Conservation (phyloP, 2,113 vertebrate species). For the Atractosteus spatula region DNA sequence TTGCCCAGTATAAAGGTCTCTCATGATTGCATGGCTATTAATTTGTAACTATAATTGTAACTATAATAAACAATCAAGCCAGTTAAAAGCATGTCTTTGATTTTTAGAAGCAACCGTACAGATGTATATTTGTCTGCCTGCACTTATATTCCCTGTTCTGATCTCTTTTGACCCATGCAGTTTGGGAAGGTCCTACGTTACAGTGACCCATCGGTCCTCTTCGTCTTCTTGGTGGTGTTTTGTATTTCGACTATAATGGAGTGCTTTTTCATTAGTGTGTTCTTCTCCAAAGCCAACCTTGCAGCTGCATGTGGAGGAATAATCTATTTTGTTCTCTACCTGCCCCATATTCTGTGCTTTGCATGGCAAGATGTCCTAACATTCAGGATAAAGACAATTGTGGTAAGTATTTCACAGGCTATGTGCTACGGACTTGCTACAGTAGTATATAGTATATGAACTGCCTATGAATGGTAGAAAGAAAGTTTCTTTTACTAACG, state of each 20-base stretch:
- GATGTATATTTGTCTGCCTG: not conserved
- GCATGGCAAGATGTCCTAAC: constrained; percentile 88
- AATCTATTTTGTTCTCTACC: constrained; percentile 91
- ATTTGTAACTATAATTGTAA: too few species aligned
- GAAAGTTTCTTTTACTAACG: too few species aligned
- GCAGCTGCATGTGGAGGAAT: constrained; percentile 93
- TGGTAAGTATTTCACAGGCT: constrained; percentile 66
- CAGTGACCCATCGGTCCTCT: constrained; percentile 88
- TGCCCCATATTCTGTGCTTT: constrained; percentile 85
- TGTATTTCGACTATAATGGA: constrained; percentile 84
- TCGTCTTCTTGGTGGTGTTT: constrained; percentile 88
- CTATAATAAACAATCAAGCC: too few species aligned
- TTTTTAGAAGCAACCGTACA: too few species aligned
- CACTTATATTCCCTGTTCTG: not conserved
- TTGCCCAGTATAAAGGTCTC: too few species aligned
- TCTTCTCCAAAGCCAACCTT: constrained; percentile 94
- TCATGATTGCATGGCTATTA: too few species aligned
- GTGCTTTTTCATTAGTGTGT: constrained; percentile 93
- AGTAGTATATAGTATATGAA: too few species aligned
- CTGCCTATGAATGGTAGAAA: too few species aligned
- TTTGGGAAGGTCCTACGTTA: constrained; percentile 87
- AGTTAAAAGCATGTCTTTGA: too few species aligned
- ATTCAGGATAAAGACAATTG: constrained; percentile 78
- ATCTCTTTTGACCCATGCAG: constrained; percentile 49
- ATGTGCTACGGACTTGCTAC: too few species aligned